Evolutionary conservation across 1,140 invertebrate species (phyloP), one percentile per base, ranked within the genome.

Genomic region (Paralvinella palmiformis): DNA sequence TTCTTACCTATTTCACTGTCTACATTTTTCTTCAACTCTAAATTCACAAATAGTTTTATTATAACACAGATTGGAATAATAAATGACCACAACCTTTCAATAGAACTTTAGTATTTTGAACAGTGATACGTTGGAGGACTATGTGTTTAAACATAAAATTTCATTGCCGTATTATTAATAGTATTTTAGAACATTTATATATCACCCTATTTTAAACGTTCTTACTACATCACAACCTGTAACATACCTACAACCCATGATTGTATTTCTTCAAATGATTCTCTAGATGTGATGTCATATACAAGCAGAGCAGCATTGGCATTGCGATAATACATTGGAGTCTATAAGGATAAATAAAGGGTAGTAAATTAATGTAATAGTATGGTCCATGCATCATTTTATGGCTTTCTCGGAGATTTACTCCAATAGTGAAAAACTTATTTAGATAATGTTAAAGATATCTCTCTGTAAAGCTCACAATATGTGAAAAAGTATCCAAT

Each of bases 291-390:
- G 60, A 62, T 48, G 48, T 62, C 60, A 50, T 62, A 62, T 20
- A 62, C 60, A 17, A 62, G 45, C 22, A 62, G n/a, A 1, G 60
- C 60, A 50, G 60, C 60, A 44, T 48, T 50, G 37, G 60, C 41
- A 6, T 50, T 27, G 20, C 60, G 41, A 50, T 62, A 62, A 50
- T 62, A 62, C 60, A 62, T 52, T 22, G 60, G 60, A 1, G 55
- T 32, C 55, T 57, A 36, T 20, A 57, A 33, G 7, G 35, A 22
- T 17, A 15, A 22, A 50, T 27, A 50, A 5, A 6, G 1, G 45
- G 45, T n/a, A 0, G 20, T 50, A 17, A n/a, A 50, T 6, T 15
- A 17, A 17, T 17, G 6, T 17, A 17, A n/a, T n/a, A n/a, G n/a
- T n/a, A n/a, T n/a, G n/a, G n/a, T n/a, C n/a, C n/a, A n/a, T n/a